A percentile compares a stretch with the other conserved stretches of the same genome.
Conservation (phyloP, 2,797 vertebrate species). For the Carcharodon carcharias region DNA sequence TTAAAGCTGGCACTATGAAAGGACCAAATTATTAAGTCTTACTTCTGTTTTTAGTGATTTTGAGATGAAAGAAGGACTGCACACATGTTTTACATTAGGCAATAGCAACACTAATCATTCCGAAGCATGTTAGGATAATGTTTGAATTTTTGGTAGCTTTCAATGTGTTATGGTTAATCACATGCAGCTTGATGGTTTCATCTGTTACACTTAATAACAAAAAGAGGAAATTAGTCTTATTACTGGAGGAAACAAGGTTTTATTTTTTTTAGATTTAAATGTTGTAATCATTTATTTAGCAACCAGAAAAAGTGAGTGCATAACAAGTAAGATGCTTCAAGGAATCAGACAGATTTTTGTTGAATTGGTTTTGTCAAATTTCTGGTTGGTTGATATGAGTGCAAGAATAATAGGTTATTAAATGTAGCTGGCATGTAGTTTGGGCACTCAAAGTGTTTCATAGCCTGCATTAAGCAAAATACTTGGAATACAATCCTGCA, state of each 20-base stretch:
- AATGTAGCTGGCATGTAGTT: too few relatives aligned
- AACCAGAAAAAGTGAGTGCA: neutral
- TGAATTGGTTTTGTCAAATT: conserved; percentile 84
- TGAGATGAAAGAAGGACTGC: conserved; percentile 58
- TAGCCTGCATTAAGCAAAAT: neutral
- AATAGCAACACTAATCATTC: conserved; percentile 53
- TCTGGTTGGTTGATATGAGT: conserved; percentile 84
- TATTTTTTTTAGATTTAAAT: conserved; percentile 31
- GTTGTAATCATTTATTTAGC: conserved; percentile 29
- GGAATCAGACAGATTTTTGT: conserved; percentile 53
- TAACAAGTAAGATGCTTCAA: conserved; percentile 26
- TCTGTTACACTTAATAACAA: conserved; percentile 50
- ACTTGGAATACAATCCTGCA: neutral
- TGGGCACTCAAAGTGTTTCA: neutral
- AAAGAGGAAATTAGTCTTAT: conserved; percentile 43
- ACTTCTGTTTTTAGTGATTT: conserved; percentile 44
- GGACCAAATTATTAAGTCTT: conserved; percentile 39
- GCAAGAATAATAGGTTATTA: conserved; percentile 51
- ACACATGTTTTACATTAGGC: conserved; percentile 59
- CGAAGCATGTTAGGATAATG: conserved; percentile 54
- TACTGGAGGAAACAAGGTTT: conserved; percentile 34
- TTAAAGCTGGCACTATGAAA: conserved; percentile 66
- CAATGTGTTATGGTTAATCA: conserved; percentile 51
- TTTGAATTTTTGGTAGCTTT: conserved; percentile 41
- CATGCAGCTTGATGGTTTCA: conserved; percentile 51